phyloP scores from a whole-genome alignment of 2,113 vertebrate species.

The Zootoca vivipara region DNA sequence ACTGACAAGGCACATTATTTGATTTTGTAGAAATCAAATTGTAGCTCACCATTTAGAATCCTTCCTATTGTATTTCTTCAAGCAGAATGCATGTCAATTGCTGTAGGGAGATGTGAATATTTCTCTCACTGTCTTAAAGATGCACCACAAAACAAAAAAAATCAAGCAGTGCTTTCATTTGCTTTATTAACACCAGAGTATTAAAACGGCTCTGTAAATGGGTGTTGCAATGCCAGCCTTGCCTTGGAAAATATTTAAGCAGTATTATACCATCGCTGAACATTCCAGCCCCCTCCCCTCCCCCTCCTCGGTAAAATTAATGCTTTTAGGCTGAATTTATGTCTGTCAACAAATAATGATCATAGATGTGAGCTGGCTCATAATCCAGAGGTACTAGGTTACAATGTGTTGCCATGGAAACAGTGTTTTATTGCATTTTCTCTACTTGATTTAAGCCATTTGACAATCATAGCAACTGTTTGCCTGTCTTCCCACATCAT shows the following conservation, averaged over 20 bases:
- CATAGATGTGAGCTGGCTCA: conserved; percentile 79
- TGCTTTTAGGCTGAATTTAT: conserved; percentile 78
- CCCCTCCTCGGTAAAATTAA: conserved; percentile 71
- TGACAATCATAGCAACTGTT: conserved; percentile 78
- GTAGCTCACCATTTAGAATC: background rate
- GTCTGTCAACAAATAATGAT: conserved; percentile 82
- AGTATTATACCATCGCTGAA: conserved; percentile 69
- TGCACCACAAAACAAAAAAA: conserved; percentile 22
- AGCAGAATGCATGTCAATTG: conserved; percentile 8
- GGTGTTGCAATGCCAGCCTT: conserved; percentile 59
- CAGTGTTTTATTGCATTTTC: conserved; percentile 69
- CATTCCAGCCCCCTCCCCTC: conserved; percentile 65
- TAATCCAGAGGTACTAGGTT: conserved; percentile 80
- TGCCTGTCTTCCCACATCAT: conserved; percentile 70
- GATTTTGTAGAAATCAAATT: conserved; percentile 14
- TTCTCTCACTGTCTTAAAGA: conserved; percentile 26
- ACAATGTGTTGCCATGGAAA: conserved; percentile 80
- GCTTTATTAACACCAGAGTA: conserved; percentile 58
- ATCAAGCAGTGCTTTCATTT: conserved; percentile 54
- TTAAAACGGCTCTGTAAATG: conserved; percentile 57
- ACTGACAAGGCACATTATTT: background rate
- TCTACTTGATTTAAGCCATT: conserved; percentile 80
- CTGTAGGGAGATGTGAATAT: background rate
- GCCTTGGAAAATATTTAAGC: conserved; percentile 65
- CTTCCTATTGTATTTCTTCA: conserved; percentile 9